Percentiles rank a stretch among this genome's conserved stretches.
Conservation (phyloP, 2,888 invertebrate genomes). For the Cryptus viduatorius region DNA sequence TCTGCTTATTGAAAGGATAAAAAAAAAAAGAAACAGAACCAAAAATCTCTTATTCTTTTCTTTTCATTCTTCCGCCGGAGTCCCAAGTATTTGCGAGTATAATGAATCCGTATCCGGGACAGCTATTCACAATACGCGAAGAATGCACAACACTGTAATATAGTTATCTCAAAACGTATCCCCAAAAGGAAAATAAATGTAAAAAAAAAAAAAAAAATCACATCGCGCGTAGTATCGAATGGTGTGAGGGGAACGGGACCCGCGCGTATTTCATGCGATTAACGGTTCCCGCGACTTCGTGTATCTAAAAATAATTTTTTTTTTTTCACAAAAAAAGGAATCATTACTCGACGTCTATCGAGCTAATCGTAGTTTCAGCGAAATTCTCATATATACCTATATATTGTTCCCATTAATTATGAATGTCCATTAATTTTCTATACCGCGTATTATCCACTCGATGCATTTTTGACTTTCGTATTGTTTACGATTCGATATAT, state of each 20-base stretch:
- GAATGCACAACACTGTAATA: slow-evolving; percentile 8
- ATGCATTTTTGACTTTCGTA: no score
- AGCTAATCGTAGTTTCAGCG: no score
- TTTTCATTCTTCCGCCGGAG: neutral
- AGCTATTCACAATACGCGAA: slow-evolving; percentile 4
- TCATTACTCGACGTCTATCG: no score
- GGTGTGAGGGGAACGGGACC: neutral
- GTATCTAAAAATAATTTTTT: neutral
- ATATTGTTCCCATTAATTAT: no score
- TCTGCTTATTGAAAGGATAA: neutral
- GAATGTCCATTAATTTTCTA: no score
- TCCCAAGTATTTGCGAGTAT: slow-evolving; percentile 3
- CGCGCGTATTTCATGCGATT: slow-evolving; percentile 9
- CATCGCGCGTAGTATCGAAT: neutral
- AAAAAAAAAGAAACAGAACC: neutral
- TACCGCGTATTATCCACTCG: no score
- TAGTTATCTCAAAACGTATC: slow-evolving; percentile 10
- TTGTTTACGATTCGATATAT: no score
- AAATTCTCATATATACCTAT: no score
- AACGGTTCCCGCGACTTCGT: neutral
- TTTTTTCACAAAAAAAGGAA: no score
- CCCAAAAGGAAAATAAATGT: neutral
- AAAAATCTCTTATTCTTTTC: neutral
- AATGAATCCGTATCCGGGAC: slow-evolving; percentile 8
- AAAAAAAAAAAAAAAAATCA: neutral